These are phyloP conservation scores for Dendrocopos noguchii DNA, from an alignment of 2,113 vertebrate species.

Conservation along the genomic window DNA sequence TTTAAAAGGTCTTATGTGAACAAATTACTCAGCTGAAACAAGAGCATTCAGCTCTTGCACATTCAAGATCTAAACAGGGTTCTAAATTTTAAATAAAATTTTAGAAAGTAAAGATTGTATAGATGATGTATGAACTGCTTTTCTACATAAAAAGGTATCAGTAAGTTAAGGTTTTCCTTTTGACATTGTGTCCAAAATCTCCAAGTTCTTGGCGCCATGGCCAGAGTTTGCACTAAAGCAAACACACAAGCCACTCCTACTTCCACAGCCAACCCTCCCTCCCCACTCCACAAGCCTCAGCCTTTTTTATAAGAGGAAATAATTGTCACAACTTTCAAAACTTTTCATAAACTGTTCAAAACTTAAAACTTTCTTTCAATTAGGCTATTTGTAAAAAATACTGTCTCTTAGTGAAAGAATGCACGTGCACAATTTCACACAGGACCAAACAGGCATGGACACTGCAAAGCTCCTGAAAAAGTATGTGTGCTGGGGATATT, in stretches of 20 bases:
- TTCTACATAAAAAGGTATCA: background rate
- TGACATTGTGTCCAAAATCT: background rate
- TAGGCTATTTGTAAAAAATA: background rate
- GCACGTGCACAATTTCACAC: background rate
- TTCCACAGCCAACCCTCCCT: background rate
- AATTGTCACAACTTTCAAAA: background rate
- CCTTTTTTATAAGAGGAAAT: background rate
- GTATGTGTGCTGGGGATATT: background rate
- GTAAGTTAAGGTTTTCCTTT: background rate
- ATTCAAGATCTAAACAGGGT: conserved; percentile 17
- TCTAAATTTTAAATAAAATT: background rate
- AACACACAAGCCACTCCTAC: background rate
- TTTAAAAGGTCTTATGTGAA: conserved; percentile 39
- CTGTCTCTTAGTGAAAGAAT: background rate
- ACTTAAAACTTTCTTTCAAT: background rate
- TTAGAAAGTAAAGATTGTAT: background rate
- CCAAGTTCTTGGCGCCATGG: background rate
- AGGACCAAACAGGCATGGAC: background rate
- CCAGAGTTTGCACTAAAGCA: background rate
- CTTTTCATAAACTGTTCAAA: background rate
- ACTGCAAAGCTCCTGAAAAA: background rate
- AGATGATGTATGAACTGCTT: background rate
- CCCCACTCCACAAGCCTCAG: background rate
- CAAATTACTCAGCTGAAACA: conserved; percentile 43
- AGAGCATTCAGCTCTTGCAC: conserved; percentile 25